Conservation (phyloP, 1,140 invertebrate species). For the Hylyphantes graminicola region DNA sequence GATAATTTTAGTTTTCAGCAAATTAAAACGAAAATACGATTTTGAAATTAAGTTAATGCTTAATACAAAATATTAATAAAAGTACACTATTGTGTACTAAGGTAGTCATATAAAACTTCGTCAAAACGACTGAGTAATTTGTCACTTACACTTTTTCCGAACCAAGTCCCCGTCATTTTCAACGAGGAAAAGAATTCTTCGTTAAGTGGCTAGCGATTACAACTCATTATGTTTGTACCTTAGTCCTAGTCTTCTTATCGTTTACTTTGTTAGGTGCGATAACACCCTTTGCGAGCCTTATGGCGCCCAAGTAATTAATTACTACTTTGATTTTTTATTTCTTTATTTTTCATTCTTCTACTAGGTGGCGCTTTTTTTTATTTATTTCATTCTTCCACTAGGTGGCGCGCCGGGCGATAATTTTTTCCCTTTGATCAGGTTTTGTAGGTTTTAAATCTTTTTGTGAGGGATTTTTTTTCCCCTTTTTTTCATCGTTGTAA, state of each 20-base stretch:
- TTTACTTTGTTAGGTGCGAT: constrained; percentile 54
- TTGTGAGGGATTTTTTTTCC: not conserved
- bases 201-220: constrained; percentile 56
- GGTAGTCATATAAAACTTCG: too few species aligned
- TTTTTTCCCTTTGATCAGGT: constrained; percentile 46
- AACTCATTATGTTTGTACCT: constrained; percentile 59
- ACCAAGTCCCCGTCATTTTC: constrained; percentile 1
- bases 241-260: constrained; percentile 37
- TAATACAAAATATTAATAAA: too few species aligned
- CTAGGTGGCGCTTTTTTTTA: not conserved
- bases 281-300: constrained; percentile 50
- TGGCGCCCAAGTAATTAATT: constrained; percentile 56
- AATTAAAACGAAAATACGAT: too few species aligned
- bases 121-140: too few species aligned
- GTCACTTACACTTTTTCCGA: too few species aligned
- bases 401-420: constrained; percentile 42
- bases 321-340: constrained; percentile 54
- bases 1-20: too few species aligned
- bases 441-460: constrained; percentile 46
- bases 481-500: constrained; percentile 10
- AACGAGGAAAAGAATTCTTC: constrained; percentile 56
- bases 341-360: not conserved
- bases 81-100: too few species aligned
- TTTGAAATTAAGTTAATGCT: too few species aligned
- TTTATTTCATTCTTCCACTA: constrained; percentile 34